Percentiles rank a stretch among this genome's conserved stretches.
Evolutionary conservation across 2,888 invertebrate genomes (phyloP).

Genomic region (Allophyes oxyacanthae): DNA sequence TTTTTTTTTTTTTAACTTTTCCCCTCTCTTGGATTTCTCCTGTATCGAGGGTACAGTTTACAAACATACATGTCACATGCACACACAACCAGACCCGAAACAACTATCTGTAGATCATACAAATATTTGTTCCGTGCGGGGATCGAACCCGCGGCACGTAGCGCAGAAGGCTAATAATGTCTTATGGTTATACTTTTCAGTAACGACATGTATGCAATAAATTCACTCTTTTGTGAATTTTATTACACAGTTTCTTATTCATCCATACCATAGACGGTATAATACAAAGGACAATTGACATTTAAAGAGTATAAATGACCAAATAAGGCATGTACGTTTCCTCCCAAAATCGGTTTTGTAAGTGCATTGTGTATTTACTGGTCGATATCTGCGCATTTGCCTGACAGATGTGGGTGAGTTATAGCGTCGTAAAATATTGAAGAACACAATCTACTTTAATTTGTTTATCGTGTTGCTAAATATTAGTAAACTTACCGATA

Average conservation of each 20-base stretch:
- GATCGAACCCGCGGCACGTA: too few species aligned
- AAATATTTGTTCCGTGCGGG: too few species aligned
- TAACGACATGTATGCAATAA: too few species aligned
- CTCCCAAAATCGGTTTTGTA: not conserved
- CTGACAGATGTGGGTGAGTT: constrained; percentile 18
- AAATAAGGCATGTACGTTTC: not conserved
- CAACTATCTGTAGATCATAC: too few species aligned
- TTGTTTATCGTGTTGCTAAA: constrained; percentile 28
- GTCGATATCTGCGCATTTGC: not conserved
- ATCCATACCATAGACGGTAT: constrained; percentile 2
- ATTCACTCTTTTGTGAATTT: not conserved
- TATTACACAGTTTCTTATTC: constrained; percentile 17
- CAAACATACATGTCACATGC: too few species aligned
- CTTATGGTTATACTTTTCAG: too few species aligned
- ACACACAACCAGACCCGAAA: too few species aligned
- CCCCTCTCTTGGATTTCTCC: too few species aligned
- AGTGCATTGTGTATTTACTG: not conserved
- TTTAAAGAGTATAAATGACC: too few species aligned
- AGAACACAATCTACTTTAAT: constrained; percentile 1
- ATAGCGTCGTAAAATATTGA: constrained; percentile 17
- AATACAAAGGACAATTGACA: not conserved
- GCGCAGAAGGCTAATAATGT: too few species aligned
- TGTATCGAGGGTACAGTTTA: too few species aligned
- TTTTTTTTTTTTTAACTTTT: too few species aligned
- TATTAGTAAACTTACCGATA: constrained; percentile 92